Conservation (phyloP, 2,888 invertebrate genomes). For the Pyrrhia umbra region DNA sequence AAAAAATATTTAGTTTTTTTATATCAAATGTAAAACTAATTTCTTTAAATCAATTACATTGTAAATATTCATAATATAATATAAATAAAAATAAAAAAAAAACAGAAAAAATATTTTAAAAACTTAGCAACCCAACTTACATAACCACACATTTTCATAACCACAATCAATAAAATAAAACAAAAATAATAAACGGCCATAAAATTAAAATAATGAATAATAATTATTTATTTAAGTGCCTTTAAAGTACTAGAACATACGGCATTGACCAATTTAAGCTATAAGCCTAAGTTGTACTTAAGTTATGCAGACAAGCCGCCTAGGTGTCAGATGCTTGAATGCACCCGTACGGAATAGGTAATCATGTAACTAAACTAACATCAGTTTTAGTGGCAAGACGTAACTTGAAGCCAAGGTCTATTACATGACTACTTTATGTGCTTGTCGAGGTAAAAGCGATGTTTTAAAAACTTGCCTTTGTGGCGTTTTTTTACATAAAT, state of each 20-base stretch:
- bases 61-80: not conserved
- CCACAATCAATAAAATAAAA: too few relatives aligned
- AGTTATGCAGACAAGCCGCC: constrained; percentile 66
- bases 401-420: constrained; percentile 54
- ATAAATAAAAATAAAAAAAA: too few relatives aligned
- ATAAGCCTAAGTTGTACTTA: constrained; percentile 54
- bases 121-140: too few relatives aligned
- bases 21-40: too few relatives aligned
- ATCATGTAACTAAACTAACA: constrained; percentile 59
- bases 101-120: too few relatives aligned
- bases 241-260: constrained; percentile 61
- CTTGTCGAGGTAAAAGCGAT: constrained; percentile 27
- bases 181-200: constrained; percentile 7
- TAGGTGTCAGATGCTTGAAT: constrained; percentile 44
- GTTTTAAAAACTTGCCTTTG: constrained; percentile 10
- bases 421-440: constrained; percentile 42
- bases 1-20: not conserved
- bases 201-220: constrained; percentile 40
- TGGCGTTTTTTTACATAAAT: too few relatives aligned
- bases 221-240: constrained; percentile 52
- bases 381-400: constrained; percentile 49
- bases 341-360: constrained; percentile 65
- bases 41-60: not conserved
- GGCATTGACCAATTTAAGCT: constrained; percentile 76
- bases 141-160: too few relatives aligned